Percentiles rank a stretch among this genome's conserved stretches.
Conservation (phyloP, 2,797 vertebrate genomes). For the Mormyrus proboscirostris region DNA sequence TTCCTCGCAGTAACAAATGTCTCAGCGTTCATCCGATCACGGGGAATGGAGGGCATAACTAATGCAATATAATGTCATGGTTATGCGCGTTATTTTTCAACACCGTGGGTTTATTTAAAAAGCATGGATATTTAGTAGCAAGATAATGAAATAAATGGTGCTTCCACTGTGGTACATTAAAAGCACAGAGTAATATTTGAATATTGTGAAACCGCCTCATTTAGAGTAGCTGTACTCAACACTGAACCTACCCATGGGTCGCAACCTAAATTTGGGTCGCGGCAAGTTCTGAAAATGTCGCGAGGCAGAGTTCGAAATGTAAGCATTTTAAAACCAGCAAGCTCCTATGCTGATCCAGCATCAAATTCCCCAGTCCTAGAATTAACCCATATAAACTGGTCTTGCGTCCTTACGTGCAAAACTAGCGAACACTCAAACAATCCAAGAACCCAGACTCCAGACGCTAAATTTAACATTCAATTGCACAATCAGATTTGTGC, state of each 20-base stretch:
- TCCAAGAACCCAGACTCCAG: not conserved
- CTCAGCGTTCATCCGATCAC: not conserved
- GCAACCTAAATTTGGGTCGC: not conserved
- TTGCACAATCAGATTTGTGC: not conserved
- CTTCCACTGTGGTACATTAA: not conserved
- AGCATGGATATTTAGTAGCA: not conserved
- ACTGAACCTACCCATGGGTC: not conserved
- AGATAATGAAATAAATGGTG: not conserved
- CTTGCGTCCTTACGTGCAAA: not conserved
- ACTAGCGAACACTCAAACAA: not conserved
- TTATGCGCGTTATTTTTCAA: not conserved
- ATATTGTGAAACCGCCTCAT: not conserved
- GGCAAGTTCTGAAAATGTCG: not conserved
- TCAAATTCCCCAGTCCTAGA: not conserved
- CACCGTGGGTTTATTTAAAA: not conserved
- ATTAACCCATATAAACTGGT: not conserved
- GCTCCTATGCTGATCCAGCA: not conserved
- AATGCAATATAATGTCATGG: not conserved
- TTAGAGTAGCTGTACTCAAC: not conserved
- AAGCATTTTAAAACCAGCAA: not conserved
- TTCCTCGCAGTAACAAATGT: constrained; percentile 10
- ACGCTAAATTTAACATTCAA: not conserved
- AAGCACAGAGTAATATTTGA: not conserved
- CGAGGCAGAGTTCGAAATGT: not conserved
- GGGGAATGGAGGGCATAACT: not conserved